Percentiles rank a stretch among this genome's conserved stretches.
Evolutionary conservation across 1,140 invertebrate species (phyloP).

Genomic region (Plutomurus gul): DNA sequence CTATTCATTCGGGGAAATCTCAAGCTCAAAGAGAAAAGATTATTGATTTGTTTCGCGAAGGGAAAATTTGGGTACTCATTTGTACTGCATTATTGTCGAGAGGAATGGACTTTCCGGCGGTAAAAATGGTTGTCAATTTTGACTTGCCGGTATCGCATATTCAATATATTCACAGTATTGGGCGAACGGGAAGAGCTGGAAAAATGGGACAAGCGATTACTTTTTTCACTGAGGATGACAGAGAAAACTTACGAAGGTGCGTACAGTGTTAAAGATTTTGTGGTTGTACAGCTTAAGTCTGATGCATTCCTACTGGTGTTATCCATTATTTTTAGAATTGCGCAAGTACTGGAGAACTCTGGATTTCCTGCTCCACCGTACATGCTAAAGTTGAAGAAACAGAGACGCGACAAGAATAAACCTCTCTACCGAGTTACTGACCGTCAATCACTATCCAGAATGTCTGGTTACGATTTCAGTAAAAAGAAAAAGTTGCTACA

Average conservation of each 20-base stretch:
- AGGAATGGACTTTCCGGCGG: slow-evolving; percentile 96
- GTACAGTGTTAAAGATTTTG: no score
- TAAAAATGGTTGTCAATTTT: slow-evolving; percentile 96
- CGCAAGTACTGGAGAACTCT: slow-evolving; percentile 80
- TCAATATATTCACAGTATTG: slow-evolving; percentile 92
- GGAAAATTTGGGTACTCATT: slow-evolving; percentile 93
- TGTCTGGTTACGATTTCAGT: slow-evolving; percentile 24
- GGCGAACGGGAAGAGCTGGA: slow-evolving; percentile 92
- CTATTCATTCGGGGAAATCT: slow-evolving; percentile 90
- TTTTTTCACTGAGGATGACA: slow-evolving; percentile 91
- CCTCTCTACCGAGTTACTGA: background rate
- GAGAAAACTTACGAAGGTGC: slow-evolving; percentile 78
- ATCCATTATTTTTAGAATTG: slow-evolving; percentile 69
- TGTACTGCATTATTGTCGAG: slow-evolving; percentile 96
- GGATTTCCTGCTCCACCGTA: slow-evolving; percentile 89
- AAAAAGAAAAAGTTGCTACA: slow-evolving; percentile 31
- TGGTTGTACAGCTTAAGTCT: background rate
- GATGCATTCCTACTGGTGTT: background rate
- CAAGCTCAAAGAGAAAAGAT: slow-evolving; percentile 86
- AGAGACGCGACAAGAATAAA: slow-evolving; percentile 67
- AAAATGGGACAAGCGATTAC: slow-evolving; percentile 85
- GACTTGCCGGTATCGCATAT: slow-evolving; percentile 92
- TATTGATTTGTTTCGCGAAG: slow-evolving; percentile 83
- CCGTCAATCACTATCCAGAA: background rate
- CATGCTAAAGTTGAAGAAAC: slow-evolving; percentile 79